These are phyloP conservation scores for Troides aeacus DNA, from an alignment of 2,888 invertebrate genomes.

Conservation along the genomic window DNA sequence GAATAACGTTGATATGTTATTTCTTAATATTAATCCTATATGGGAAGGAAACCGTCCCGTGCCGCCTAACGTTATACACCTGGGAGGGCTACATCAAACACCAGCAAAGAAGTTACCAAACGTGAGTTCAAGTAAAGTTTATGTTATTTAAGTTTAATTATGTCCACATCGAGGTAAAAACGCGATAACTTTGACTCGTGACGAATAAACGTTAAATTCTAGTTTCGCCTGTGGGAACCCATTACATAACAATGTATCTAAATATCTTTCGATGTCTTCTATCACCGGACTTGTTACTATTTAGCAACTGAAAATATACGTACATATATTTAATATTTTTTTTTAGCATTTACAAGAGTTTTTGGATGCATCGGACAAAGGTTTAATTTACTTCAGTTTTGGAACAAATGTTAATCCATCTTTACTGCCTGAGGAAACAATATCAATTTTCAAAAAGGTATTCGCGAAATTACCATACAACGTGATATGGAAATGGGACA, in stretches of 20 bases:
- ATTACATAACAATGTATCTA: too few species aligned
- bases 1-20: constrained; percentile 35
- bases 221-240: too few species aligned
- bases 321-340: too few species aligned
- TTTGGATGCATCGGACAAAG: background rate
- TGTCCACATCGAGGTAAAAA: too few species aligned
- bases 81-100: constrained; percentile 35
- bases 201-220: too few species aligned
- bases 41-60: constrained; percentile 22
- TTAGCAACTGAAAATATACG: too few species aligned
- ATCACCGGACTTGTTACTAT: too few species aligned
- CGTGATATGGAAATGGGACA: constrained; percentile 11
- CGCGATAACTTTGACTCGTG: too few species aligned
- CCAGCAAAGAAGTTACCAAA: constrained; percentile 41
- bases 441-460: constrained; percentile 1
- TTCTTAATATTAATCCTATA: constrained; percentile 36
- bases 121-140: background rate
- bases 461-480: constrained; percentile 5
- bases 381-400: constrained; percentile 11
- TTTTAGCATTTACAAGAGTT: constrained; percentile 12
- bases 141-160: background rate
- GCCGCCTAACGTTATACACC: constrained; percentile 33
- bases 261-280: too few species aligned
- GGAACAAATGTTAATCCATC: constrained; percentile 9
- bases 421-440: background rate